Evolutionary conservation across 2,797 vertebrate species (phyloP).

Genomic region (Echiichthys vipera): DNA sequence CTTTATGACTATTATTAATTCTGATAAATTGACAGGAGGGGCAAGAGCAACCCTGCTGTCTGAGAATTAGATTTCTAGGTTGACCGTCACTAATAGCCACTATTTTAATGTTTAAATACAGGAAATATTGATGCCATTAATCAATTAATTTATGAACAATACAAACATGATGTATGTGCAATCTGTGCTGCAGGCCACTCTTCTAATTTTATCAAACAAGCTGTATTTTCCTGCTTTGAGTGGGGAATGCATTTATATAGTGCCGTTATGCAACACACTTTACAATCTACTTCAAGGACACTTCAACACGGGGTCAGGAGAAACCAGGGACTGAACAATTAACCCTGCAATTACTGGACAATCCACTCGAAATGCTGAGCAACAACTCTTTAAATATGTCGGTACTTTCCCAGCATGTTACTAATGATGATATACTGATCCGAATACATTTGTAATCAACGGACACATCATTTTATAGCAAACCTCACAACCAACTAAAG

Average conservation of each 20-base stretch:
- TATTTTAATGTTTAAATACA: conserved; percentile 3
- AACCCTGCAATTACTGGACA: background rate
- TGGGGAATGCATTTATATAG: background rate
- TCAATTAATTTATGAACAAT: background rate
- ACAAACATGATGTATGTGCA: background rate
- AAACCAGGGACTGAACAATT: background rate
- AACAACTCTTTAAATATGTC: background rate
- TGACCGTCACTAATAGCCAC: background rate
- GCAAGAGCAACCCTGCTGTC: background rate
- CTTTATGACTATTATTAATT: background rate
- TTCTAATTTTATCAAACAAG: background rate
- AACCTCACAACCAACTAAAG: background rate
- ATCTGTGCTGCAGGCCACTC: background rate
- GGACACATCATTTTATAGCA: background rate
- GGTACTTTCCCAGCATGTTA: background rate
- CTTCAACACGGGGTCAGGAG: background rate
- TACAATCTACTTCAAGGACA: conserved; percentile 10
- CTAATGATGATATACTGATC: background rate
- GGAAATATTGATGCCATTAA: background rate
- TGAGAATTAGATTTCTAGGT: background rate
- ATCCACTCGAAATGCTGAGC: background rate
- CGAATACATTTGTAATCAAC: background rate
- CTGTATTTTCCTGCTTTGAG: background rate
- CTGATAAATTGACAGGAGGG: background rate
- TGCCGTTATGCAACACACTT: conserved; percentile 2